phyloP scores from a whole-genome alignment of 1,140 invertebrate species.

The Rhagoletis pomonella region DNA sequence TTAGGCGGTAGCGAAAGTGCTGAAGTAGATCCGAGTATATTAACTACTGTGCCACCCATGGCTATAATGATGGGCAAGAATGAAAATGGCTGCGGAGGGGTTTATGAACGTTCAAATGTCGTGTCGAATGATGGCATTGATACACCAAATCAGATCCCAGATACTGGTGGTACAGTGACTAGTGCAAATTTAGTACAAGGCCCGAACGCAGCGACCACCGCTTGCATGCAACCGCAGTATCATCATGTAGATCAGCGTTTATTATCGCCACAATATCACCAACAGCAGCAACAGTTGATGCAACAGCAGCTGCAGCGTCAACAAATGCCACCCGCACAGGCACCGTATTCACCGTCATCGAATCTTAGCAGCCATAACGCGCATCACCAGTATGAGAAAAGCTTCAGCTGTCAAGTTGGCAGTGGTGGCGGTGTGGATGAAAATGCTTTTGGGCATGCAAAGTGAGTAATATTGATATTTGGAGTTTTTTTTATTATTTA shows the following conservation, averaged over 20 bases:
- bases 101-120: constrained; percentile 39
- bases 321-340: neutral
- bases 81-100: constrained; percentile 51
- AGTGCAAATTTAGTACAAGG: neutral
- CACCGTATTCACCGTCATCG: constrained; percentile 10
- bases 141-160: constrained; percentile 23
- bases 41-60: constrained; percentile 22
- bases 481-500: too few species aligned
- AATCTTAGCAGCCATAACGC: constrained; percentile 42
- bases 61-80: constrained; percentile 53
- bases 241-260: constrained; percentile 37
- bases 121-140: constrained; percentile 35
- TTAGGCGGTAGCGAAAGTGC: constrained; percentile 31
- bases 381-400: constrained; percentile 27
- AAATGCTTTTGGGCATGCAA: constrained; percentile 68
- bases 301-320: constrained; percentile 54
- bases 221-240: constrained; percentile 20
- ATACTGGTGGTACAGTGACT: constrained; percentile 3
- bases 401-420: constrained; percentile 62
- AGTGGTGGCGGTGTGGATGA: constrained; percentile 60
- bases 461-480: too few species aligned
- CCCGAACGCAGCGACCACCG: neutral
- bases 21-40: constrained; percentile 30
- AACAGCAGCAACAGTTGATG: constrained; percentile 51
- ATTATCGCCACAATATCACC: constrained; percentile 54